phyloP scores from a whole-genome alignment of 2,797 vertebrate genomes.

The Momotus momota region DNA sequence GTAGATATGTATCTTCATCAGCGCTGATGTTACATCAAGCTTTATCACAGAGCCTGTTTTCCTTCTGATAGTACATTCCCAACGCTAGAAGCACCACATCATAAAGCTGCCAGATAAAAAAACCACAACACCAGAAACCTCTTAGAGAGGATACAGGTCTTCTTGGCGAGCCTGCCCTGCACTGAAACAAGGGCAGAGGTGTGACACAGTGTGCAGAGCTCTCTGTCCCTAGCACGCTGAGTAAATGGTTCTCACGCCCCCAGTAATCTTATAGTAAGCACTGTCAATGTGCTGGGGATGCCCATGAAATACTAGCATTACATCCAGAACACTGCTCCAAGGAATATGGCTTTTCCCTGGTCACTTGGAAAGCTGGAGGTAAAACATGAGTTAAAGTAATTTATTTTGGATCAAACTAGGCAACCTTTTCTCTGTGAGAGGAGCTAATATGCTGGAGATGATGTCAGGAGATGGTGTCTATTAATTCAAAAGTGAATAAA shows the following conservation, averaged over 20 bases:
- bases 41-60: neutral
- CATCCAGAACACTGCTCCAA: neutral
- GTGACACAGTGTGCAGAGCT: rapidly evolving
- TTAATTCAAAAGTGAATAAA: neutral
- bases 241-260: neutral
- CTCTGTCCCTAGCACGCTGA: neutral
- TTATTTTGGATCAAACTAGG: neutral
- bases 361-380: neutral
- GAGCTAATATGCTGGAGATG: neutral
- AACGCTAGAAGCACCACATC: neutral
- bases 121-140: neutral
- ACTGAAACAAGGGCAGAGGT: neutral
- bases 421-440: neutral
- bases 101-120: neutral
- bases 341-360: neutral
- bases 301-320: neutral
- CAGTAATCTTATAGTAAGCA: neutral
- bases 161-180: neutral
- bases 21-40: neutral
- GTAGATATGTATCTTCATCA: neutral
- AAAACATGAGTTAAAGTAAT: neutral
- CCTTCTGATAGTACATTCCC: neutral
- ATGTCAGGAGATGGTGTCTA: neutral
- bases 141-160: rapidly evolving
- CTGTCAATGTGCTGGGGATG: neutral